Percentiles rank a stretch among this genome's conserved stretches.
Conservation (phyloP, 2,797 vertebrate species). For the Poeciliopsis infans region DNA sequence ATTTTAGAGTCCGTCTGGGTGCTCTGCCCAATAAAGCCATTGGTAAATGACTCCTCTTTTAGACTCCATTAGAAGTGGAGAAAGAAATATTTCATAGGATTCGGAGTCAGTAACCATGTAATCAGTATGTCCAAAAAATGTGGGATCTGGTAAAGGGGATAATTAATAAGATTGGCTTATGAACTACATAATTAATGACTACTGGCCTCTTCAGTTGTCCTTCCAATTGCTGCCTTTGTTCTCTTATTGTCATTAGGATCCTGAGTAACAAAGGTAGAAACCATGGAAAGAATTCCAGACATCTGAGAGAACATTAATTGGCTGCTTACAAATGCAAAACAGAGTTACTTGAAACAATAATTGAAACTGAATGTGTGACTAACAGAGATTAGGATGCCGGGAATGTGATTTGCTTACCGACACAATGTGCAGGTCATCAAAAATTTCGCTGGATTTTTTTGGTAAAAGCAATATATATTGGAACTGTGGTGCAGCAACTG, state of each 20-base stretch:
- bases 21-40: conserved; percentile 84
- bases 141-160: conserved; percentile 72
- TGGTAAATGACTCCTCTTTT: conserved; percentile 85
- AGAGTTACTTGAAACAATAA: conserved; percentile 77
- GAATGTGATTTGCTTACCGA: conserved; percentile 15
- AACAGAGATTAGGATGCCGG: conserved; percentile 20
- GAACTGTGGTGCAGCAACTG: not conserved
- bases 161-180: conserved; percentile 84
- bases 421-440: conserved; percentile 1
- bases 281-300: conserved; percentile 56
- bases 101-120: conserved; percentile 81
- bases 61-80: conserved; percentile 82
- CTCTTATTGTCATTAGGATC: conserved; percentile 70
- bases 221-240: conserved; percentile 80
- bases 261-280: conserved; percentile 69
- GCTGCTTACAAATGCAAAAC: conserved; percentile 78
- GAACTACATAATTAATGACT: conserved; percentile 85
- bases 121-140: conserved; percentile 80
- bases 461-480: not conserved
- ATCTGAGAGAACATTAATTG: conserved; percentile 74
- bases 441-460: not conserved
- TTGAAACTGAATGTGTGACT: conserved; percentile 53
- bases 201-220: conserved; percentile 77
- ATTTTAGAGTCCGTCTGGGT: conserved; percentile 80
- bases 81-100: conserved; percentile 74